Percentiles rank a stretch among this genome's conserved stretches.
Conservation (phyloP, 2,113 vertebrate species). For the Corythoichthys haematopterus region DNA sequence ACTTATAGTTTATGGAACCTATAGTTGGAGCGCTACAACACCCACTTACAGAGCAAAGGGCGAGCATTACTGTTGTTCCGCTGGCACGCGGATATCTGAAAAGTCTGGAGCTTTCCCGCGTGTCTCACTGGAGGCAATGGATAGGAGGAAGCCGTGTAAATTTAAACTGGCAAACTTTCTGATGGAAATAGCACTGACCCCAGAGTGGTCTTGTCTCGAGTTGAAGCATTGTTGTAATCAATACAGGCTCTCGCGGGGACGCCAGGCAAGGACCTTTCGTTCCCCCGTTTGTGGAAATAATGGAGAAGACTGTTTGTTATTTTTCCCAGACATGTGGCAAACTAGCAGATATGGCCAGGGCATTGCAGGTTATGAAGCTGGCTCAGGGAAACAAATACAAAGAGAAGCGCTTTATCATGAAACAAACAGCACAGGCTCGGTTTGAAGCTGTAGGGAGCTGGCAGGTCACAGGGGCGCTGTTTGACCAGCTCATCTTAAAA, state of each 20-base stretch:
- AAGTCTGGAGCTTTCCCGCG: slow-evolving; percentile 57
- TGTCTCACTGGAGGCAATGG: slow-evolving; percentile 66
- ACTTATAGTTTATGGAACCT: slow-evolving; percentile 67
- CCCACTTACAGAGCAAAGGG: slow-evolving; percentile 76
- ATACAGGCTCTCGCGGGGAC: slow-evolving; percentile 71
- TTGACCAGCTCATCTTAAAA: slow-evolving; percentile 66
- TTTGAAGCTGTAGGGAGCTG: slow-evolving; percentile 63
- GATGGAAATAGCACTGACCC: slow-evolving; percentile 76
- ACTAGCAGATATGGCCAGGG: slow-evolving; percentile 71
- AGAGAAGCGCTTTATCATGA: slow-evolving; percentile 65
- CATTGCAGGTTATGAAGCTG: slow-evolving; percentile 69
- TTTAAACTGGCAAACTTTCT: slow-evolving; percentile 78
- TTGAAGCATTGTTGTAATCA: slow-evolving; percentile 79
- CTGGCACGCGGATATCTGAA: slow-evolving; percentile 66
- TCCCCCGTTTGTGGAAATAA: slow-evolving; percentile 75
- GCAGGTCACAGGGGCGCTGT: slow-evolving; percentile 54
- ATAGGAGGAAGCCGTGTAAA: slow-evolving; percentile 66
- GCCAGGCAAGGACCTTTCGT: slow-evolving; percentile 73
- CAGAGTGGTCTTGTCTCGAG: slow-evolving; percentile 70
- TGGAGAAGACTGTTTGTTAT: slow-evolving; percentile 75
- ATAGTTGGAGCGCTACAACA: slow-evolving; percentile 69
- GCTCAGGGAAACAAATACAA: slow-evolving; percentile 66
- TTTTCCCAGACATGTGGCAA: slow-evolving; percentile 71
- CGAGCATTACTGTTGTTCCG: slow-evolving; percentile 71
- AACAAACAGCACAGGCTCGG: slow-evolving; percentile 59